phyloP scores from a whole-genome alignment of 2,113 vertebrate genomes.

The Atractosteus spatula region DNA sequence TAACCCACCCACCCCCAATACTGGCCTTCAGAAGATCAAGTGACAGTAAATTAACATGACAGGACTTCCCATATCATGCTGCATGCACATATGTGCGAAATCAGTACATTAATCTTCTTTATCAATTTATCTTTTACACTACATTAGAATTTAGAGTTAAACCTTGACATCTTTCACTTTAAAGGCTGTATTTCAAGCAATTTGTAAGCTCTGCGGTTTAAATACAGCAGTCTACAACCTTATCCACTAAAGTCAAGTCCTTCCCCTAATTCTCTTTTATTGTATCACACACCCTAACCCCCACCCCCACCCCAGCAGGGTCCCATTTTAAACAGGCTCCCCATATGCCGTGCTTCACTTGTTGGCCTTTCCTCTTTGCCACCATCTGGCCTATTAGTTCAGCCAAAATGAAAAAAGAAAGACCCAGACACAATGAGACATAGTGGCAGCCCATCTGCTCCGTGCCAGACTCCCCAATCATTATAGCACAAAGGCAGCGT shows the following conservation, averaged over 20 bases:
- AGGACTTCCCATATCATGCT: not conserved
- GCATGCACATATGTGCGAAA: not conserved
- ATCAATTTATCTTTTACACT: too few species aligned
- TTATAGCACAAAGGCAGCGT: constrained; percentile 83
- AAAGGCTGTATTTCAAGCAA: constrained; percentile 34
- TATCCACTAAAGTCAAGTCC: constrained; percentile 66
- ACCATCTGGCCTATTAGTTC: constrained; percentile 96
- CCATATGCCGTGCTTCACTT: constrained; percentile 96
- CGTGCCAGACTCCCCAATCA: constrained; percentile 76
- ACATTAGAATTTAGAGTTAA: too few species aligned
- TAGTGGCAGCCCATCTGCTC: constrained; percentile 83
- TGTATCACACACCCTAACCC: constrained; percentile 66
- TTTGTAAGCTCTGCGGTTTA: constrained; percentile 18
- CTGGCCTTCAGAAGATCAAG: not conserved
- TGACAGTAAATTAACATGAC: constrained; percentile 9
- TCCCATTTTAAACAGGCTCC: constrained; percentile 95
- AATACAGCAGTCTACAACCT: constrained; percentile 38
- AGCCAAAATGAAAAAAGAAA: constrained; percentile 73
- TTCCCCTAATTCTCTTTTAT: constrained; percentile 72
- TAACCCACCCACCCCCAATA: not conserved
- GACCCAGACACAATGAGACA: constrained; percentile 69
- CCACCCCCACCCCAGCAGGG: constrained; percentile 85
- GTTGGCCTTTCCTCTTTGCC: constrained; percentile 84
- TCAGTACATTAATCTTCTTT: not conserved
- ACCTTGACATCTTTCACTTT: constrained; percentile 18